Conservation (phyloP, 2,113 vertebrate species). For the Ciconia boyciana region DNA sequence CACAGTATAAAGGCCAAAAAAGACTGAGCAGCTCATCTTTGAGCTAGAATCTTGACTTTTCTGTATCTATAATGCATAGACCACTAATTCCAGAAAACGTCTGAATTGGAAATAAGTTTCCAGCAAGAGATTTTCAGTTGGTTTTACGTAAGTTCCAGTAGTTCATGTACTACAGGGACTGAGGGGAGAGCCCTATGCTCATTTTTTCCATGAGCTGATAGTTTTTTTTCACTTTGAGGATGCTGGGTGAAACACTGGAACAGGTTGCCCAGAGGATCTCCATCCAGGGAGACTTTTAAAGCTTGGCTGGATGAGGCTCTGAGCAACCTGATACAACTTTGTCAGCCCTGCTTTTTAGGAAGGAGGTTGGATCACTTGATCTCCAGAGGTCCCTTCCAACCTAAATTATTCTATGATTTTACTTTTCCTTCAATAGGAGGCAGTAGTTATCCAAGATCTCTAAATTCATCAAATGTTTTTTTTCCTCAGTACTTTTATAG, state of each 20-base stretch:
- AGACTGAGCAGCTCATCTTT: background rate
- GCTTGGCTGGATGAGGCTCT: background rate
- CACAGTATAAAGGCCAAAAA: background rate
- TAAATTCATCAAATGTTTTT: background rate
- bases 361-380: background rate
- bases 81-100: background rate
- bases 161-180: background rate
- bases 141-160: background rate
- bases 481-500: background rate
- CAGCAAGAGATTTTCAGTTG: background rate
- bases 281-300: background rate
- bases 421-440: background rate
- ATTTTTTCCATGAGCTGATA: background rate
- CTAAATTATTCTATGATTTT: background rate
- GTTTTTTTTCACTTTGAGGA: background rate
- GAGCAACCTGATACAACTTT: background rate
- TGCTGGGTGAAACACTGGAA: background rate
- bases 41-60: background rate
- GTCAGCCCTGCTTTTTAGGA: background rate
- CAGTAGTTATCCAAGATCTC: background rate
- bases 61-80: background rate
- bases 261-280: background rate
- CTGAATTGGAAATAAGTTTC: background rate
- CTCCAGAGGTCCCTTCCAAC: background rate
- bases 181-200: background rate